Evolutionary conservation across 2,888 invertebrate genomes (phyloP), one percentile per base, ranked within the genome.

Genomic region (Phortica magna): DNA sequence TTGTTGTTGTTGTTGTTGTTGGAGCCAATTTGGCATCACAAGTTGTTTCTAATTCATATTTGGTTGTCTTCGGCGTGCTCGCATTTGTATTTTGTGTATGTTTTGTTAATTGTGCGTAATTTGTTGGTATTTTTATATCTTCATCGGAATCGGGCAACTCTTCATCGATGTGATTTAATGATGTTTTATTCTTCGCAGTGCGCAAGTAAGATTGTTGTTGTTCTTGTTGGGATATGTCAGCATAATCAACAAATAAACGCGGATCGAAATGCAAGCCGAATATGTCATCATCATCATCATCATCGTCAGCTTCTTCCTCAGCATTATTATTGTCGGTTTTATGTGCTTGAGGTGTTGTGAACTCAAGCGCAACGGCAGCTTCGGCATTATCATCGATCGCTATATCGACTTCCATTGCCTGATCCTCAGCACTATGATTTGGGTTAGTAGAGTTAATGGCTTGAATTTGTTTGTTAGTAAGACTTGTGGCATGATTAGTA

Each of bases 161-260:
- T 70, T 80, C 76, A 77, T 79, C 78, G 77, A 41, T 2, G 80
- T 79, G 10, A 79, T 78, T 10, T 31, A 4, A 31, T 4, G 2
- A 4, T 31, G 31, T 31, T 31, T 31, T 31, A 57, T 75, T 17
- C 76, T 75, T 17, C 78, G 83, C 10, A 76, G 75, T 61, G 75
- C 78, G 77, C 3, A 53, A 19, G 12, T 39, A 39, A 53, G 31
- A n/a, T 22, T 77, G 74, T 17, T 77, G n/a, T 19, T 75, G 41
- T 6, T n/a, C 43, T 12, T 75, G 71, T 70, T 61, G 74, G 64
- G 76, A 57, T 48, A 83, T 79, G 57, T 79, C 79, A 41, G 80
- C 83, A 7, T 81, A 78, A 65, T 89, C 89, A 9, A 88, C 87
- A 75, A 90, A 88, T 3, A 90, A 76, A 55, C 89, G 84, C 72